Conservation (phyloP, 2,797 vertebrate species). For the Tympanoctomys barrerae region DNA sequence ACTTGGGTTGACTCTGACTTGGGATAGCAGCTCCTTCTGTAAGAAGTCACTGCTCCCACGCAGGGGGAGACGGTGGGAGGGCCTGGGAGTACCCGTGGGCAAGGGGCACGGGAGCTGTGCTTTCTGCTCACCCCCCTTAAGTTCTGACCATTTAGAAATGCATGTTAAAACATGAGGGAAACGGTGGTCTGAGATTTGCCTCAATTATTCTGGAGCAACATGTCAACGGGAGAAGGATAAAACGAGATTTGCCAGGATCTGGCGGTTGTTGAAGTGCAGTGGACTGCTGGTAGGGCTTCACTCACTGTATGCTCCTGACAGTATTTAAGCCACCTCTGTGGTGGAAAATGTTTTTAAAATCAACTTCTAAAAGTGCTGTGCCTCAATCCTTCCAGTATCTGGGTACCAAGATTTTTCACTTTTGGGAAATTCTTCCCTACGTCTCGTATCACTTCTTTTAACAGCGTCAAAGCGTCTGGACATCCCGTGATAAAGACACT, state of each 20-base stretch:
- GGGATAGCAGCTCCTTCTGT: not conserved
- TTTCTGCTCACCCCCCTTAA: not conserved
- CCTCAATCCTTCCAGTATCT: not conserved
- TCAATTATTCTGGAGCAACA: not conserved
- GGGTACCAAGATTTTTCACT: not conserved
- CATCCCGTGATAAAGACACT: not conserved
- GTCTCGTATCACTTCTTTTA: not conserved
- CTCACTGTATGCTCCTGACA: not conserved
- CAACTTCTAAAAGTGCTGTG: not conserved
- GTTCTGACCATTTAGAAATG: conserved; percentile 5
- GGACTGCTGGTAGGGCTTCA: not conserved
- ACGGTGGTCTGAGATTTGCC: not conserved
- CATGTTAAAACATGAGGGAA: conserved; percentile 15
- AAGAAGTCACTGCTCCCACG: not conserved
- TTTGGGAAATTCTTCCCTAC: not conserved
- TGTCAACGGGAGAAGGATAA: not conserved
- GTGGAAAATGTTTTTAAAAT: not conserved
- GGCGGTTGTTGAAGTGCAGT: not conserved
- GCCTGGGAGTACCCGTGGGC: not conserved
- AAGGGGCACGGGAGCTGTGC: not conserved
- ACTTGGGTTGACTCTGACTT: not conserved
- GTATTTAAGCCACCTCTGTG: not conserved
- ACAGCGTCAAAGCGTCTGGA: not conserved
- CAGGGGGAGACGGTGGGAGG: not conserved
- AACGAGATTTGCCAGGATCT: not conserved